Base-by-base conservation (phyloP, 2,113 vertebrate genomes). In the Onychostoma macrolepis region DNA sequence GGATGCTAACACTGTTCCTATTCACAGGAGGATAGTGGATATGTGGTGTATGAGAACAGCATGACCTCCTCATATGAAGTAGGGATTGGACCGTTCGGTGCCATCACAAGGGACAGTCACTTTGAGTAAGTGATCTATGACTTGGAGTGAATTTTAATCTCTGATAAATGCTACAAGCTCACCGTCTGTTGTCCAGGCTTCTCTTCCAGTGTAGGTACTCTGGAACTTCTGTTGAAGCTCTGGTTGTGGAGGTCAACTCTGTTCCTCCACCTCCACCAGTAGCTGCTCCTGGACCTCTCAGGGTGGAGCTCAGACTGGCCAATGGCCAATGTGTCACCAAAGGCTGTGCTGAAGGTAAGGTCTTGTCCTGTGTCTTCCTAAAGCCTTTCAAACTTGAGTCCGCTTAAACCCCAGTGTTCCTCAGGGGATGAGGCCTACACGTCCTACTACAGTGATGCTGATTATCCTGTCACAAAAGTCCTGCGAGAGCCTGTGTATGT, bases 201-300 rank as follows among this genome's bases (percentile, higher is more conserved):
- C 45, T 94, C 85, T 94, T 95, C 87, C 93, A 94, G 93, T 95
- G 94, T 48, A 83, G 84, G 28, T 95, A 94, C 75, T 92, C 89
- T 0, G 77, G 80, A 28, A 88, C 86, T 0, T 79, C 88, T 48
- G 88, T 93, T 26, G 90, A 93, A 77, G 92, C 92, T 61, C 87
- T 95, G 0, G 58, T 92, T 78, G 15, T 94, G 71, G 91, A 93
- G 85, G 92, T 95, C 28, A 91, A 91, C 3, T 7, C 61, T 1
- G 24, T 94, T 87, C 92, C 93, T 61, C 84, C 93, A 2, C 94
- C 94, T 2, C 6, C 76, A 78, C 71, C 94, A 0, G 93, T 94
- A 0, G 91, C 92, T 72, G 93, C 90, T 50, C 28, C 41, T 11
- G 95, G 94, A 71, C 90, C 85, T 19, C 90, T 95, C 30, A 89